Percentiles rank a stretch among this genome's conserved stretches.
These are phyloP conservation scores for Stictocephala bisonia DNA, from an alignment of 2,888 invertebrate genomes.

Conservation along the genomic window DNA sequence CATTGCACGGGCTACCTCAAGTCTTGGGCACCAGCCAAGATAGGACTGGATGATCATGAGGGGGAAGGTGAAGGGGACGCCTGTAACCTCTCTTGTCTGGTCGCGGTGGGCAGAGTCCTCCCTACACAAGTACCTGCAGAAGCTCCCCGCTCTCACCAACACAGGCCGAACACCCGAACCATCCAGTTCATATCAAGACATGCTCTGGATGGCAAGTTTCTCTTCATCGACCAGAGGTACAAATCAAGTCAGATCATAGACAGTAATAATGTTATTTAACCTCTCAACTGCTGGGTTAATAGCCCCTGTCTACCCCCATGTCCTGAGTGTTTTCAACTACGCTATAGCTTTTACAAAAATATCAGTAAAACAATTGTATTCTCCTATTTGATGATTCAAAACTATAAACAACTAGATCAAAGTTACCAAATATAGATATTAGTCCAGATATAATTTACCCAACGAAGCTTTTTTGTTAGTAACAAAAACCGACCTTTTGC, in stretches of 20 bases:
- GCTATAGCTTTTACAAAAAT: no score
- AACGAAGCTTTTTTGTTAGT: no score
- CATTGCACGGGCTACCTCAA: conserved; percentile 95
- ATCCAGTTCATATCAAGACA: conserved; percentile 87
- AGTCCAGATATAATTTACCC: no score
- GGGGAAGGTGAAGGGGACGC: conserved; percentile 66
- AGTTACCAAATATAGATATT: no score
- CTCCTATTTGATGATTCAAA: no score
- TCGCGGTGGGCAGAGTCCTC: conserved; percentile 85
- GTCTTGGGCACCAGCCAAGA: conserved; percentile 87
- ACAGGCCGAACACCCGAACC: conserved; percentile 69
- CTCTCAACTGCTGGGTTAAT: no score
- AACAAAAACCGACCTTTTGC: no score
- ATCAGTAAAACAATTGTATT: no score
- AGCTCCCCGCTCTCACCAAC: conserved; percentile 59
- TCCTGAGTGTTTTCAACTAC: no score
- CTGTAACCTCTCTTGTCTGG: conserved; percentile 85
- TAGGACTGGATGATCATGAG: conserved; percentile 76
- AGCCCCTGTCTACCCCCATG: no score
- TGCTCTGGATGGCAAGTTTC: conserved; percentile 90
- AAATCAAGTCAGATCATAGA: conserved; percentile 55
- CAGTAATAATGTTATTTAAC: no score
- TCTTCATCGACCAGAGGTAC: conserved; percentile 95
- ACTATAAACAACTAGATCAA: no score
- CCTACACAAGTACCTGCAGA: conserved; percentile 63